Conservation (phyloP, 1,140 invertebrate genomes). For the Cryptotermes secundus region DNA sequence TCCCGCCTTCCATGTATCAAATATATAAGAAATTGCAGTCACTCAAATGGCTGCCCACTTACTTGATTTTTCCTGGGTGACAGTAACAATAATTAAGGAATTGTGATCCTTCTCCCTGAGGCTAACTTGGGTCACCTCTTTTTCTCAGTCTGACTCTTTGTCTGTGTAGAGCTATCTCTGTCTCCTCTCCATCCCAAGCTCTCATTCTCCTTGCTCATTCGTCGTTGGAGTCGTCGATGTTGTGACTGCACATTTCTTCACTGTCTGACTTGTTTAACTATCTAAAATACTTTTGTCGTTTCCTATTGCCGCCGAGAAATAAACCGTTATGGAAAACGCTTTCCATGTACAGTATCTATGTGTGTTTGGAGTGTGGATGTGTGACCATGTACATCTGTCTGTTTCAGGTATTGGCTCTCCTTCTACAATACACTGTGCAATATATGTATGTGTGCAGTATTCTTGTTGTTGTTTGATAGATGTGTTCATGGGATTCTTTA, state of each 20-base stretch:
- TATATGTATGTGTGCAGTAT: conserved; percentile 22
- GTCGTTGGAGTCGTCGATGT: not conserved
- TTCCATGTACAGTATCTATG: conserved; percentile 23
- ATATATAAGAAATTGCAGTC: too few species aligned
- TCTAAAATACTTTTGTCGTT: not conserved
- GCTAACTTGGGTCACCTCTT: not conserved
- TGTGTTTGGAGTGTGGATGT: conserved; percentile 16
- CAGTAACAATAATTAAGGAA: not conserved
- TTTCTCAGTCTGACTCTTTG: not conserved
- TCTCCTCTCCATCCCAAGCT: not conserved
- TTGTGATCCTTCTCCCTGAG: conserved; percentile 12
- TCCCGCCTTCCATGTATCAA: not conserved
- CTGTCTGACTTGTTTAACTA: not conserved
- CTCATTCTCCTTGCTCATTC: not conserved
- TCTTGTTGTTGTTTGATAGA: not conserved
- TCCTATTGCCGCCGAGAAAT: not conserved
- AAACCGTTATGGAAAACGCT: conserved; percentile 11
- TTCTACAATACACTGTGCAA: conserved; percentile 30
- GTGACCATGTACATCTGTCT: conserved; percentile 31
- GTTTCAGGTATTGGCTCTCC: conserved; percentile 33
- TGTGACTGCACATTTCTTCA: conserved; percentile 12
- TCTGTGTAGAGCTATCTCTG: not conserved
- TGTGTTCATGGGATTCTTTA: conserved; percentile 13
- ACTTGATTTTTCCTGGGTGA: conserved; percentile 4
- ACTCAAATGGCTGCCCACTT: not conserved